Evolutionary conservation across 2,797 vertebrate species (phyloP).

Genomic region (Enteromius afrohamiltoni): DNA sequence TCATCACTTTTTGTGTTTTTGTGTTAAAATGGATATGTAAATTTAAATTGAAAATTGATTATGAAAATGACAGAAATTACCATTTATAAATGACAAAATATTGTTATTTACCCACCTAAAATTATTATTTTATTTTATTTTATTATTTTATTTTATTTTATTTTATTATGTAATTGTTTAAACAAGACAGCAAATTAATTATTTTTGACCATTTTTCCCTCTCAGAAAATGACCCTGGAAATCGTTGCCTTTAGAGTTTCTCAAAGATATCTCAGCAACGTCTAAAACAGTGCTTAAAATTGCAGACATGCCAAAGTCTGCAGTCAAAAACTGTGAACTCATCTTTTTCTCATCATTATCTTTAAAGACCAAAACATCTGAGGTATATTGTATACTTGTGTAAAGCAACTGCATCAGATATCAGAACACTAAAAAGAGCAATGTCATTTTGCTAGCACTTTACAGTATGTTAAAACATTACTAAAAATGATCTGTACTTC

Average conservation of each 20-base stretch:
- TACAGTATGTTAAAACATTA: background rate
- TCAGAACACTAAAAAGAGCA: background rate
- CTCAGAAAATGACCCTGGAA: background rate
- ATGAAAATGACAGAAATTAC: background rate
- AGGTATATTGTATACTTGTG: background rate
- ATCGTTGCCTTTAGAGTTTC: background rate
- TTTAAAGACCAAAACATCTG: slow-evolving; percentile 2
- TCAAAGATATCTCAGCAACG: background rate
- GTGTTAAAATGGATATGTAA: background rate
- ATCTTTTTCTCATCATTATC: slow-evolving; percentile 1
- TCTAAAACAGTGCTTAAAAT: no score
- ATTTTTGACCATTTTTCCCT: background rate
- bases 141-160: no score
- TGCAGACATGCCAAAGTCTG: background rate
- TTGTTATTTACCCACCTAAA: background rate
- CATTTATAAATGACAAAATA: background rate
- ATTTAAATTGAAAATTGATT: no score
- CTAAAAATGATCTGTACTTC: background rate
- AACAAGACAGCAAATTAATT: background rate
- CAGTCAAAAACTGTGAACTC: background rate
- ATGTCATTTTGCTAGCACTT: background rate
- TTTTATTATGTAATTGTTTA: background rate
- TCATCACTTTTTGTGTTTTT: background rate
- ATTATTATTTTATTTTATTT: no score
- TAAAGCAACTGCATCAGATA: background rate